Conservation (phyloP, 2,113 vertebrate species). For the Pachyramphus minor region DNA sequence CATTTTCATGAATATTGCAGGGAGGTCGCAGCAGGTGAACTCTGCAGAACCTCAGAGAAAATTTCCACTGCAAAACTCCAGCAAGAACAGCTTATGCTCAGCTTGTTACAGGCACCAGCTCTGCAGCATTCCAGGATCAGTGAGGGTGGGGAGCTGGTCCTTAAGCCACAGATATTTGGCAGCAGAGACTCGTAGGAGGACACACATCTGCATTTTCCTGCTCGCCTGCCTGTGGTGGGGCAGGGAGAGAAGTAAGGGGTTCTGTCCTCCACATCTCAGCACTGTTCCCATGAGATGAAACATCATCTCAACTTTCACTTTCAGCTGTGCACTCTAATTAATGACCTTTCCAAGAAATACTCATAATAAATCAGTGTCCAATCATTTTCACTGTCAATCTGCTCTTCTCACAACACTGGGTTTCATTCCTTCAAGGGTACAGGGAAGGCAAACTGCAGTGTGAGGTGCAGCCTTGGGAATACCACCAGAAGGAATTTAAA, state of each 20-base stretch:
- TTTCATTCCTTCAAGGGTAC: not conserved
- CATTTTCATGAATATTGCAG: constrained; percentile 21
- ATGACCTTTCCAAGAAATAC: not conserved
- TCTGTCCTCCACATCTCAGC: not conserved
- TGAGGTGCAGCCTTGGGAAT: not conserved
- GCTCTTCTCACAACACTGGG: not conserved
- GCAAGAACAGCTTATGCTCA: not conserved
- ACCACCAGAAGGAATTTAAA: not conserved
- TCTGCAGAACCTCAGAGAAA: not conserved
- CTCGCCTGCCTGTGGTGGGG: not conserved
- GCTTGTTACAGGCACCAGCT: not conserved
- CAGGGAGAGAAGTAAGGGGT: not conserved
- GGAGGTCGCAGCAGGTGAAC: not conserved
- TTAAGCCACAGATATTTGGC: not conserved
- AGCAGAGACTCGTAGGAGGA: not conserved
- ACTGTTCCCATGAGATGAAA: not conserved
- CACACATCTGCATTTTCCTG: not conserved
- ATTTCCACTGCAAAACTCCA: not conserved
- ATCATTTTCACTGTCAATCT: not conserved
- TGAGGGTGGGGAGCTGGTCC: not conserved
- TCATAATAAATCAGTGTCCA: not conserved
- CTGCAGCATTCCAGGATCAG: not conserved
- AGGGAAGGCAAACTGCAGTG: not conserved
- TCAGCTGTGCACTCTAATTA: not conserved
- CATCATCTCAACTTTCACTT: not conserved